Percentiles rank a stretch among this genome's conserved stretches.
These are phyloP conservation scores for Spisula solida DNA, from an alignment of 2,888 invertebrate species.

Conservation along the genomic window DNA sequence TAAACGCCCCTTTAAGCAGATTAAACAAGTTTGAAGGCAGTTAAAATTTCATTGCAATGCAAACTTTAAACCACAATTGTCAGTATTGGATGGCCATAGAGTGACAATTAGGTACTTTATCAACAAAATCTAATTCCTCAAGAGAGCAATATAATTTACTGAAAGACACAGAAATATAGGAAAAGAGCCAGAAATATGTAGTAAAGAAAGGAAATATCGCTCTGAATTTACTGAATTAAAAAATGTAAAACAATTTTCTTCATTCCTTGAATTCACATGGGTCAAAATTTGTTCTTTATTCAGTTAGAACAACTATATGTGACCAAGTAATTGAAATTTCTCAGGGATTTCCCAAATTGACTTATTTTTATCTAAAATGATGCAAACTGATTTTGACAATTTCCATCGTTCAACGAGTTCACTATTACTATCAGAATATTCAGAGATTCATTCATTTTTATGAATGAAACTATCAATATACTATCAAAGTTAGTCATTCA, in stretches of 20 bases:
- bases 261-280: too few species aligned
- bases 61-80: conserved; percentile 34
- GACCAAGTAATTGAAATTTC: not conserved
- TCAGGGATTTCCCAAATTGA: too few species aligned
- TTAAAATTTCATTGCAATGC: conserved; percentile 50
- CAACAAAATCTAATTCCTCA: not conserved
- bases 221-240: too few species aligned
- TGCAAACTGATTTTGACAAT: not conserved
- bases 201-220: too few species aligned
- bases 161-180: not conserved
- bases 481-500: not conserved
- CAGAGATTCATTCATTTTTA: too few species aligned
- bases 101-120: not conserved
- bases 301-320: too few species aligned
- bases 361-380: not conserved
- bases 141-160: conserved; percentile 8
- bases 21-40: conserved; percentile 49
- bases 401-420: not conserved
- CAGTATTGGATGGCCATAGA: conserved; percentile 27
- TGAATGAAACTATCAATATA: not conserved
- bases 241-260: too few species aligned
- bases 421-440: too few species aligned
- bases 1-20: conserved; percentile 23
- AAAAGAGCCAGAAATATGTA: not conserved
- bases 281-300: too few species aligned